These are phyloP conservation scores for Gallinago paraguaiae DNA, from an alignment of 2,113 vertebrate species.

Conservation along the genomic window DNA sequence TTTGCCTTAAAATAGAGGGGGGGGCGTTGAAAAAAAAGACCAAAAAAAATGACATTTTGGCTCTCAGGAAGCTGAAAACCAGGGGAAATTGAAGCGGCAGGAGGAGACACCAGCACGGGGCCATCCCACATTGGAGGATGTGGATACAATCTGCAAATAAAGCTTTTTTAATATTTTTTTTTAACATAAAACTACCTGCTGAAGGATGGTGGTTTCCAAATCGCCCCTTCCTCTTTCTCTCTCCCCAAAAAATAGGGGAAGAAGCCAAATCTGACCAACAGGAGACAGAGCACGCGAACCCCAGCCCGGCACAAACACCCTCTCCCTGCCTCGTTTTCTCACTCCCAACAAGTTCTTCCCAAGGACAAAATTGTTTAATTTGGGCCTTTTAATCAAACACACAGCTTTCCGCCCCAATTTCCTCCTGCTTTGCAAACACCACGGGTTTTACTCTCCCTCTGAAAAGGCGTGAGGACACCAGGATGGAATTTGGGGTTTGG, in stretches of 20 bases:
- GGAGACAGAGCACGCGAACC: not conserved
- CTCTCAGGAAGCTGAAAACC: not conserved
- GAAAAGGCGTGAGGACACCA: not conserved
- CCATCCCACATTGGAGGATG: too few species aligned
- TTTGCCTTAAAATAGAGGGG: not conserved
- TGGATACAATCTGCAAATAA: accelerated
- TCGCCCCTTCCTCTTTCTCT: not conserved
- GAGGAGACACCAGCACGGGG: accelerated
- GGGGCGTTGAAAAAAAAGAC: accelerated
- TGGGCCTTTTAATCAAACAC: too few species aligned
- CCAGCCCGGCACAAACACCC: too few species aligned
- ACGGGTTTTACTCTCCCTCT: not conserved
- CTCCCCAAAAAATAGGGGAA: not conserved
- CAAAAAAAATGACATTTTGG: not conserved
- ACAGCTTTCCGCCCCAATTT: not conserved
- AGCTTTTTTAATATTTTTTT: not conserved
- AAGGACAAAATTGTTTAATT: not conserved
- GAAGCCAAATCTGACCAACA: not conserved
- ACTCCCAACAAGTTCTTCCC: not conserved
- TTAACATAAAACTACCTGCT: not conserved
- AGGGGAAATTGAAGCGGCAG: not conserved
- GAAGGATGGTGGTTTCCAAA: not conserved
- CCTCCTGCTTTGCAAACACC: not conserved
- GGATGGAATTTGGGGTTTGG: not conserved
- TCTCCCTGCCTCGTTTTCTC: accelerated